These are phyloP conservation scores for Leptopilina myrica DNA, from an alignment of 2,888 invertebrate species.

Conservation along the genomic window DNA sequence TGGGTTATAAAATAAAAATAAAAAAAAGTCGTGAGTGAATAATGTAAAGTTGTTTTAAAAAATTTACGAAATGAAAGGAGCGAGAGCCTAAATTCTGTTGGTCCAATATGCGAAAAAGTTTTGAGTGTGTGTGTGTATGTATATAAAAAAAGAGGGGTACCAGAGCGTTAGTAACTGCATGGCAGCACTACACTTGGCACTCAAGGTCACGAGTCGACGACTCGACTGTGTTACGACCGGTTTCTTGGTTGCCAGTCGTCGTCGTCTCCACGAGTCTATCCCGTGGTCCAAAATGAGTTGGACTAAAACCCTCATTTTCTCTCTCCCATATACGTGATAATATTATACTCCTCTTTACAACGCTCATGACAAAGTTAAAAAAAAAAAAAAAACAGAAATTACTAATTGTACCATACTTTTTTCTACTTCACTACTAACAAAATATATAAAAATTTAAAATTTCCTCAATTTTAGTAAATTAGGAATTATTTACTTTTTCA, in stretches of 20 bases:
- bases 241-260: constrained; percentile 58
- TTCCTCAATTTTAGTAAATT: no score
- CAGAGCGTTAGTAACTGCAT: constrained; percentile 62
- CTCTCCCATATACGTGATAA: background rate
- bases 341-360: background rate
- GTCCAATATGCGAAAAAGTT: constrained; percentile 42
- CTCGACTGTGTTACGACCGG: constrained; percentile 62
- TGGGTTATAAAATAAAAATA: background rate
- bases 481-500: no score
- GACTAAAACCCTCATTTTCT: constrained; percentile 46
- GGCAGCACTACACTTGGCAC: constrained; percentile 63
- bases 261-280: constrained; percentile 50
- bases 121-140: no score
- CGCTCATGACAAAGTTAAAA: background rate
- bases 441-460: no score
- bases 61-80: constrained; percentile 26
- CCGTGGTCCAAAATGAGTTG: constrained; percentile 47
- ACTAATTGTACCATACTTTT: no score
- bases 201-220: constrained; percentile 76
- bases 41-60: background rate
- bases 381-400: no score
- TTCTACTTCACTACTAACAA: no score
- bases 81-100: constrained; percentile 54
- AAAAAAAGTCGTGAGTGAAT: background rate
- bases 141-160: constrained; percentile 40